A percentile compares a stretch with the other conserved stretches of the same genome.
Evolutionary conservation across 2,113 vertebrate species (phyloP).

Genomic region (Sceloporus undulatus): DNA sequence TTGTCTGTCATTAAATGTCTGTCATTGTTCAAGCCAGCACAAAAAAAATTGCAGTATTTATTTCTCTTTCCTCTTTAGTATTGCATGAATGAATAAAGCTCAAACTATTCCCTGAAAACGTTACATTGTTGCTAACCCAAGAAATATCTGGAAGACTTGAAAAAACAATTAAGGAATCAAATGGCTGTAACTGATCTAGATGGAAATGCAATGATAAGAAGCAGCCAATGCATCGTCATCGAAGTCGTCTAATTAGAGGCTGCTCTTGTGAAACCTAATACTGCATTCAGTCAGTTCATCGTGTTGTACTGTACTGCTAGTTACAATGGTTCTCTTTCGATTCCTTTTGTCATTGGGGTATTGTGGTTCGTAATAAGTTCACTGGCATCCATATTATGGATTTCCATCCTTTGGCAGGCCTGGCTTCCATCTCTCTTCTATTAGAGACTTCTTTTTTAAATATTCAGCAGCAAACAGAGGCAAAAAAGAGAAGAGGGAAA

Average conservation of each 20-base stretch:
- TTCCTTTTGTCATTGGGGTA: slow-evolving; percentile 82
- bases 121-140: slow-evolving; percentile 86
- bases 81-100: slow-evolving; percentile 94
- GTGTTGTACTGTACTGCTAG: slow-evolving; percentile 78
- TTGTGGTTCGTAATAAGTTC: slow-evolving; percentile 83
- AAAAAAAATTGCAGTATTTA: slow-evolving; percentile 87
- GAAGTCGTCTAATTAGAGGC: slow-evolving; percentile 81
- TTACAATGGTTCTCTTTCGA: slow-evolving; percentile 81
- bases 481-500: background rate
- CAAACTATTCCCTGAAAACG: slow-evolving; percentile 92
- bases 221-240: slow-evolving; percentile 81
- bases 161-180: slow-evolving; percentile 88
- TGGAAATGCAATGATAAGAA: slow-evolving; percentile 85
- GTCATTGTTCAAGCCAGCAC: slow-evolving; percentile 87
- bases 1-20: slow-evolving; percentile 89
- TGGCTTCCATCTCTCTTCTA: slow-evolving; percentile 89
- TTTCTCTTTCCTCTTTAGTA: slow-evolving; percentile 84
- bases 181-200: slow-evolving; percentile 87
- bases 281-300: slow-evolving; percentile 83
- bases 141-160: slow-evolving; percentile 92
- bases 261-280: slow-evolving; percentile 85
- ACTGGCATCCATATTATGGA: slow-evolving; percentile 94
- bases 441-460: slow-evolving; percentile 83
- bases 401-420: slow-evolving; percentile 97
- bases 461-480: slow-evolving; percentile 62